These are phyloP conservation scores for Physocephala rufipes DNA, from an alignment of 2,888 invertebrate genomes.

Conservation along the genomic window DNA sequence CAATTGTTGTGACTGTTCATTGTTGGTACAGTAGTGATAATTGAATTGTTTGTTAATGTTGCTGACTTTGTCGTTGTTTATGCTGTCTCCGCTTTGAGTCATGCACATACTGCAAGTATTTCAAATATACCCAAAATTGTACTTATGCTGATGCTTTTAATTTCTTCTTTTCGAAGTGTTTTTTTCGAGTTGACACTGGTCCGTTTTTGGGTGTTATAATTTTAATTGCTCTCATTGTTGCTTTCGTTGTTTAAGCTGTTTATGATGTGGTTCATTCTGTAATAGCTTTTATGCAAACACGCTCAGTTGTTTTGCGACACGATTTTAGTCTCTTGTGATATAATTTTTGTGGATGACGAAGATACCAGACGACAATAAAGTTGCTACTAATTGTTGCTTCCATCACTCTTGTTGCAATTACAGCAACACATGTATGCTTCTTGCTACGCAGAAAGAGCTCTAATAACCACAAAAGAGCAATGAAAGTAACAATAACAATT, in stretches of 20 bases:
- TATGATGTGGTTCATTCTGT: conserved; percentile 11
- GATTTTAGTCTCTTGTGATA: conserved; percentile 9
- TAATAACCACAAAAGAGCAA: too few relatives aligned
- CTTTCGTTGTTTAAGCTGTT: conserved; percentile 11
- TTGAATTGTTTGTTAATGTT: conserved; percentile 2
- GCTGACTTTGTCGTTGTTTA: neutral
- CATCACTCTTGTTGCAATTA: neutral
- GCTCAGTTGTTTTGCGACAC: conserved; percentile 18
- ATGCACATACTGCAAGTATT: neutral
- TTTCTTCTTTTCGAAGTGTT: neutral
- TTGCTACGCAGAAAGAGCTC: too few relatives aligned
- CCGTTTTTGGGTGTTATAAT: neutral
- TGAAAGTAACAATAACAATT: neutral
- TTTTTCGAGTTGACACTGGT: neutral
- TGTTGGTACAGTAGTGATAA: neutral
- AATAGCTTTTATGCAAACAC: neutral
- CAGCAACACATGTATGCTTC: neutral
- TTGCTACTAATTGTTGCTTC: conserved; percentile 31
- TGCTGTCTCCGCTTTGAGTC: too few relatives aligned
- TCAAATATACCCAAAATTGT: neutral
- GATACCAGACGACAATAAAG: too few relatives aligned
- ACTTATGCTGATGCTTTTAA: neutral
- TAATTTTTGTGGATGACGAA: neutral
- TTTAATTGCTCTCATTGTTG: neutral
- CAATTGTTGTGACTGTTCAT: conserved; percentile 10